Percentiles rank a stretch among this genome's conserved stretches.
These are phyloP conservation scores for Temnothorax curvispinosus DNA, from an alignment of 1,140 invertebrate species.

Conservation along the genomic window DNA sequence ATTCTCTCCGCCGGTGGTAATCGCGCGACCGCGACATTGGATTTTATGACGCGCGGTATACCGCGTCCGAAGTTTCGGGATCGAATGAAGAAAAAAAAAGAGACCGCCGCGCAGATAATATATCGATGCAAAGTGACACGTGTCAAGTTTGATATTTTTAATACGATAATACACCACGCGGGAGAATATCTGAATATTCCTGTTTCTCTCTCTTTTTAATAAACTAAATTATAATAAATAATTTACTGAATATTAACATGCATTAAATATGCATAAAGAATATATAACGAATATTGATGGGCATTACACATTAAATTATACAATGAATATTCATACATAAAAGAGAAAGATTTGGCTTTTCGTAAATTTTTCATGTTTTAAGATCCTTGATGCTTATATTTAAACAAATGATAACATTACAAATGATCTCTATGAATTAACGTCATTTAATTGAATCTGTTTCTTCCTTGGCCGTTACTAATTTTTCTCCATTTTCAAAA, in stretches of 20 bases:
- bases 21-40: conserved; percentile 18
- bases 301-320: not conserved
- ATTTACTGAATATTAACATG: not conserved
- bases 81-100: not conserved
- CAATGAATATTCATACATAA: not conserved
- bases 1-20: not conserved
- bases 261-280: not conserved
- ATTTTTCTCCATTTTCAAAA: not conserved
- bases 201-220: not conserved
- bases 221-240: not conserved
- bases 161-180: not conserved
- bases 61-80: not conserved
- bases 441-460: not conserved
- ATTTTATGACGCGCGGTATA: not conserved
- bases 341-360: not conserved
- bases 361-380: not conserved
- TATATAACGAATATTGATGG: not conserved
- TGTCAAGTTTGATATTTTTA: not conserved
- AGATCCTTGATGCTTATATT: not conserved
- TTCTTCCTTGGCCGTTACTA: not conserved
- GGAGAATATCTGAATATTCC: not conserved
- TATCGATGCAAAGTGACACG: conserved; percentile 34
- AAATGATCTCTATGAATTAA: not conserved
- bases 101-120: not conserved
- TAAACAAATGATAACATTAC: not conserved